Base-by-base conservation (phyloP, 2,797 vertebrate genomes). In the Dendrocincla tyrannina region DNA sequence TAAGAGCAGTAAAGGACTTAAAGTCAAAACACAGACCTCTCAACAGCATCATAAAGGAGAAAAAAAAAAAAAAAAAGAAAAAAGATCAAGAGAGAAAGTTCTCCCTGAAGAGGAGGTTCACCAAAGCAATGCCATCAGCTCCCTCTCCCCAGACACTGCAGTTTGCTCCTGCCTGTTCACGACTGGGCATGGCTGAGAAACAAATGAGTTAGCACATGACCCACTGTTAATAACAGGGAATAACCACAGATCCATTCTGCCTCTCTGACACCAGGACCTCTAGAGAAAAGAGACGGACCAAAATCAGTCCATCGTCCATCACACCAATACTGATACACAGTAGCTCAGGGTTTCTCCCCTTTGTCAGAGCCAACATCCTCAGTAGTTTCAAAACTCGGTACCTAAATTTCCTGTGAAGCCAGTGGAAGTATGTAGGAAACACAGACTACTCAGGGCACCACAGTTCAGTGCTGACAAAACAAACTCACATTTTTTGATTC, bases 281-380 rank as follows among this genome's bases (percentile, higher is more conserved):
- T 39, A 66, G 8, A 37, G 33, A 73, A 76, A 60, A 41, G 17
- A 41, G 7, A 8, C 10, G 2, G 8, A 55, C 22, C n/a, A 50
- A 67, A 62, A 47, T 11, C 2, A 4, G 15, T 13, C 56, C 5
- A 1, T 24, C 6, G 7, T 3, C 1, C 6, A 28, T 16, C 27
- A 42, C 25, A 60, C 3, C 41, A 32, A 8, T 2, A 33, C 7
- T 20, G 7, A 33, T 16, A 4, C 5, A 44, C 13, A 0, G 3
- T 4, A 24, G 18, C 28, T 83, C 39, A 28, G 8, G 7, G 10
- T 32, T 50, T 46, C 64, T 59, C 60, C 39, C 5, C 11, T 28
- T 32, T n/a, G 14, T 30, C 1, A 1, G 67, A 41, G 49, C 20
- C 41, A 62, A 22, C 0, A 1, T 8, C 32, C 27, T 17, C 1